Conservation (phyloP, 1,140 invertebrate species). For the Drosophila repletoides region DNA sequence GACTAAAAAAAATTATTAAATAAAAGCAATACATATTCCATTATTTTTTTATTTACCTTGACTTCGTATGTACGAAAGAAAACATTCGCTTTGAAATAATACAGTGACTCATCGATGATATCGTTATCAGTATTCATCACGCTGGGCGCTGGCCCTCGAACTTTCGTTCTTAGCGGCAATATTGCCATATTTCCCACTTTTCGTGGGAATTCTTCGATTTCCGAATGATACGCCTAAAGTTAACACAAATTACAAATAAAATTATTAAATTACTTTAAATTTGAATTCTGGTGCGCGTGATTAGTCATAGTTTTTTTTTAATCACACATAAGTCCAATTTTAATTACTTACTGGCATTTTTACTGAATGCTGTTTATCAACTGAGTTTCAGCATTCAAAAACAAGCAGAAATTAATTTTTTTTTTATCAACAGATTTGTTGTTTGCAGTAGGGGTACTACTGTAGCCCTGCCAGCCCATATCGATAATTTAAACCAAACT, state of each 20-base stretch:
- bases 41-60: too few species aligned
- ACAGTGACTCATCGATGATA: slow-evolving; percentile 98
- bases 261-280: slow-evolving; percentile 1
- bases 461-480: slow-evolving; percentile 8
- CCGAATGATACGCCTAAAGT: slow-evolving; percentile 97
- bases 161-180: slow-evolving; percentile 92
- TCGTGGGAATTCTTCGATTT: slow-evolving; percentile 87
- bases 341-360: slow-evolving; percentile 40
- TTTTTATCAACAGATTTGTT: slow-evolving; percentile 20
- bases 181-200: slow-evolving; percentile 96
- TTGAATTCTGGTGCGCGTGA: background rate
- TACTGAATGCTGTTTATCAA: slow-evolving; percentile 6
- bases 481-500: too few species aligned
- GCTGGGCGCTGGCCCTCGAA: slow-evolving; percentile 93
- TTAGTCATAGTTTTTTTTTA: slow-evolving; percentile 4
- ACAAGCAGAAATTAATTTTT: slow-evolving; percentile 24
- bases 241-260: slow-evolving; percentile 28
- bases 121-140: slow-evolving; percentile 89
- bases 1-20: slow-evolving; percentile 84
- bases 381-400: slow-evolving; percentile 19
- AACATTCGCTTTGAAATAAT: slow-evolving; percentile 99
- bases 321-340: background rate
- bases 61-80: slow-evolving; percentile 99
- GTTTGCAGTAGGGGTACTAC: background rate
- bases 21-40: background rate